Conservation (phyloP, 2,113 vertebrate genomes). For the Odocoileus virginianus region DNA sequence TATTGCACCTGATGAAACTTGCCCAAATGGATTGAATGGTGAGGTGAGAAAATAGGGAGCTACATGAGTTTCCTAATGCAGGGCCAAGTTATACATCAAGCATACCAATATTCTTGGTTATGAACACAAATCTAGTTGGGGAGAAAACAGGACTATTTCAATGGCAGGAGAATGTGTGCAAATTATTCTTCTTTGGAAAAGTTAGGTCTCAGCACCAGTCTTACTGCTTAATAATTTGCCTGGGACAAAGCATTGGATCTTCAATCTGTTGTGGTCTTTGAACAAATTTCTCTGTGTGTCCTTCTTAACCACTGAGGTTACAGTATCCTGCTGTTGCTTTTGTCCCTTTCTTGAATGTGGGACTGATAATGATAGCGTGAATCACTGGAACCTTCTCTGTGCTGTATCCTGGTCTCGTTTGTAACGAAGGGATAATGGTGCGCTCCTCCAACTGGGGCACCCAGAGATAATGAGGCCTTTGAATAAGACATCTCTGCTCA, state of each 20-base stretch:
- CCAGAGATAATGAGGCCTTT: constrained; percentile 47
- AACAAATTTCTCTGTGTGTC: constrained; percentile 5
- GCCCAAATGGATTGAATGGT: neutral
- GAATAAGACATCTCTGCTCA: neutral
- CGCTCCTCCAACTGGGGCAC: neutral
- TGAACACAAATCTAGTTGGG: neutral
- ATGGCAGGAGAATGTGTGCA: neutral
- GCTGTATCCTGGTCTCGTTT: neutral
- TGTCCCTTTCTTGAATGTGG: neutral
- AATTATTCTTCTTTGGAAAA: neutral
- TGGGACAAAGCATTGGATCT: neutral
- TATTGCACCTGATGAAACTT: neutral
- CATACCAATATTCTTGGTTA: neutral
- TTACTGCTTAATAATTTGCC: neutral
- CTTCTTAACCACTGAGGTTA: neutral
- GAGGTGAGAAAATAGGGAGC: neutral
- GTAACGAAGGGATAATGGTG: neutral
- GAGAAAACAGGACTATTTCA: neutral
- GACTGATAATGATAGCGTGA: neutral
- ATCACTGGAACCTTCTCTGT: neutral
- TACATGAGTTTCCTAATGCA: neutral
- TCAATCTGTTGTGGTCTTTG: neutral
- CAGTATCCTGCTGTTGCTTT: constrained; percentile 5
- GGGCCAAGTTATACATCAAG: neutral
- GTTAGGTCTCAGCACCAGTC: neutral